Base-by-base conservation (phyloP, 1,140 invertebrate genomes). In the Acromyrmex heyeri region DNA sequence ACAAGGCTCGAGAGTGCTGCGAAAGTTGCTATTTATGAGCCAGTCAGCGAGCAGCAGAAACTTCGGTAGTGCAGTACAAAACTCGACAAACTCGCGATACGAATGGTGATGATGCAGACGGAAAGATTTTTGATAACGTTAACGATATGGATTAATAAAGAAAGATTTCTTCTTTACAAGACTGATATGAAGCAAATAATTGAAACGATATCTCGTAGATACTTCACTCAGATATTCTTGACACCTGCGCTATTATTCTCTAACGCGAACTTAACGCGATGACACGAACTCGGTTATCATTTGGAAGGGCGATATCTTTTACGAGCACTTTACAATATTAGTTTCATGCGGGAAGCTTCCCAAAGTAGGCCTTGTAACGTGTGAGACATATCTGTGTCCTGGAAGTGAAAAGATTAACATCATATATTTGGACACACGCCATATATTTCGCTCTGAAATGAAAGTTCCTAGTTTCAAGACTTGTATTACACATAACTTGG, bases 11-110 rank as follows among this genome's bases (percentile, higher is more conserved):
- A 78, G 76, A 78, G 48, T 38, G 77, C 64, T n/a, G n/a, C 48
- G 48, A 30, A 81, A 81, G 77, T 81, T 81, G 30, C 77, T 81
- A 81, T 81, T 81, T 81, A 81, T 38, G 64, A 81, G 77, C 77
- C 69, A 81, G 77, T 81, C 77, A 70, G n/a, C 27, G 64, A 14
- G 48, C 48, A 24, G 64, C 48, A 24, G 77, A 81, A 81, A 81
- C 64, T 81, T 55, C 30, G 48, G 77, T 53, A 38, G 62, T 24
- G 30, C n/a, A 24, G n/a, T 34, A 5, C 21, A 64, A 69, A 81
- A 81, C 77, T 81, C 64, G 30, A 48, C n/a, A 53, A 81, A 81
- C 62, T 81, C 64, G 62, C 30, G 14, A 55, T 78, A 50, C 48
- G 61, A 78, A 78, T 78, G 30, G 7, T 21, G 64, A 70, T 81